These are phyloP conservation scores for Hydropotes inermis DNA, from an alignment of 2,113 vertebrate species.

Conservation along the genomic window DNA sequence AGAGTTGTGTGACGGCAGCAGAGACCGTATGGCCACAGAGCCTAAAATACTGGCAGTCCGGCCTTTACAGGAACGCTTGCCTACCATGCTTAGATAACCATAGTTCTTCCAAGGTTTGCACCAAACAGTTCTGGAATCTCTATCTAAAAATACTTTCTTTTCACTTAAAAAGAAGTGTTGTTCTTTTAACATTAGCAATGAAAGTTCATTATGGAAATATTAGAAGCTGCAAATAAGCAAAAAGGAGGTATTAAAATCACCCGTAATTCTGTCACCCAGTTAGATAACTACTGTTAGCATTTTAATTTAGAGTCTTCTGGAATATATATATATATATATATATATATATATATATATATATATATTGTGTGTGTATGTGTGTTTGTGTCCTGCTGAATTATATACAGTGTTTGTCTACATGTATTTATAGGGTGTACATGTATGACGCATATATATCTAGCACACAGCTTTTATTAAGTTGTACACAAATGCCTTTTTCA, in stretches of 20 bases:
- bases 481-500: neutral
- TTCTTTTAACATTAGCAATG: neutral
- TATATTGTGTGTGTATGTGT: neutral
- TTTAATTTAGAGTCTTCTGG: neutral
- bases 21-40: neutral
- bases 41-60: neutral
- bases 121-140: neutral
- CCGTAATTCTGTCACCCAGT: neutral
- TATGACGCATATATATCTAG: neutral
- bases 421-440: neutral
- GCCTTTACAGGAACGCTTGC: neutral
- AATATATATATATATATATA: neutral
- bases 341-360: neutral
- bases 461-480: neutral
- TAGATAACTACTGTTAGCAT: neutral
- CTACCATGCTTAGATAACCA: conserved; percentile 7
- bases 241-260: neutral
- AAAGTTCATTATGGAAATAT: conserved; percentile 15
- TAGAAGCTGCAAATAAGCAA: neutral
- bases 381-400: neutral
- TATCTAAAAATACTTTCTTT: conserved; percentile 51
- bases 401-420: rapidly evolving
- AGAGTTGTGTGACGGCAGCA: neutral
- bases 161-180: conserved; percentile 43
- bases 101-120: neutral